Evolutionary conservation across 2,888 invertebrate genomes (phyloP).

Genomic region (Chaetogeoica ovagalla): DNA sequence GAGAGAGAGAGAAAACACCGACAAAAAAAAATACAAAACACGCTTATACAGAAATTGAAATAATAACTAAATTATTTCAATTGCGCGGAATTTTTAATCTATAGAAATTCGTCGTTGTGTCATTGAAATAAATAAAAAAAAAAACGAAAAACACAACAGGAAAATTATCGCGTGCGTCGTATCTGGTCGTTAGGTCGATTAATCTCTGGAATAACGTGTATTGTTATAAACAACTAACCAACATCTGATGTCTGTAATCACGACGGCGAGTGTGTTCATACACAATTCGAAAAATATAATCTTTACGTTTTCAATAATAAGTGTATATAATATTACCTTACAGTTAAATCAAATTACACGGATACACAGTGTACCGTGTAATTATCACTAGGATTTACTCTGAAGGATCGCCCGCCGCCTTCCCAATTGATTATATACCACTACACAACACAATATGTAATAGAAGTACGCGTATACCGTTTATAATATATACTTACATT

Average conservation of each 20-base stretch:
- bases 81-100: not conserved
- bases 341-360: conserved; percentile 23
- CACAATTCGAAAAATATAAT: conserved; percentile 13
- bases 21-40: not conserved
- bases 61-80: conserved; percentile 19
- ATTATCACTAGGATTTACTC: conserved; percentile 15
- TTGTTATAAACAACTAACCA: not conserved
- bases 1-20: conserved; percentile 21
- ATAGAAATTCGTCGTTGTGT: conserved; percentile 27
- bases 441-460: too few species aligned
- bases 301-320: conserved; percentile 16
- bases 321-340: conserved; percentile 8
- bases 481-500: too few species aligned
- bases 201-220: conserved; percentile 34
- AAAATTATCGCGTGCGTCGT: conserved; percentile 41
- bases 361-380: not conserved
- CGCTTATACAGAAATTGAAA: conserved; percentile 4
- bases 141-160: conserved; percentile 1
- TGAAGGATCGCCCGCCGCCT: not conserved
- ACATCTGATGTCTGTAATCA: not conserved
- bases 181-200: conserved; percentile 45
- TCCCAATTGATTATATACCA: not conserved
- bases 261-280: conserved; percentile 5
- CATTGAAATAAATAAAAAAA: too few species aligned
- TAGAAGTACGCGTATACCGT: too few species aligned